Percentiles rank a stretch among this genome's conserved stretches.
These are phyloP conservation scores for Loxodonta africana DNA, from an alignment of 2,113 vertebrate genomes.

Conservation along the genomic window DNA sequence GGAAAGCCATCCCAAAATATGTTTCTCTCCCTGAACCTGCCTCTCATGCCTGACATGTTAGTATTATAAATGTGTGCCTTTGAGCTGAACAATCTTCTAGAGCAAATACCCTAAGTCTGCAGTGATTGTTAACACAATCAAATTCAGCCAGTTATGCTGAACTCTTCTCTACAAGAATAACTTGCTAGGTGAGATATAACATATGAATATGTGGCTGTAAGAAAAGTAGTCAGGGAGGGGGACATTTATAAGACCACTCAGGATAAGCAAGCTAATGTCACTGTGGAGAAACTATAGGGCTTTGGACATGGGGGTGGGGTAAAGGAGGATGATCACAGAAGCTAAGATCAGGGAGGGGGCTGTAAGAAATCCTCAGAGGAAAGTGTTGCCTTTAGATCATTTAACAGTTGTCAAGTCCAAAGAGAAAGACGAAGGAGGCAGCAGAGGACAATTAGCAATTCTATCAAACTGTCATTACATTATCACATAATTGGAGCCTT, in stretches of 20 bases:
- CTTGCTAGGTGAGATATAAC: not conserved
- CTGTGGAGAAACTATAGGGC: fast-evolving
- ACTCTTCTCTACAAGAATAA: not conserved
- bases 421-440: not conserved
- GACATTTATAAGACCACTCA: fast-evolving
- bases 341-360: no score
- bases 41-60: not conserved
- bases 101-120: not conserved
- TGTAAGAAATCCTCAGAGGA: no score
- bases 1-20: fast-evolving
- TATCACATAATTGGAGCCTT: fast-evolving
- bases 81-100: not conserved
- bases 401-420: no score
- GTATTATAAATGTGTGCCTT: fast-evolving
- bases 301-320: no score
- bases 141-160: not conserved
- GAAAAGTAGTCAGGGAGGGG: no score
- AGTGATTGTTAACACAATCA: not conserved
- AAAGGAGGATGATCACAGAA: not conserved
- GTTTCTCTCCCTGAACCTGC: not conserved
- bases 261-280: not conserved
- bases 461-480: fast-evolving
- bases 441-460: not conserved
- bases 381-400: not conserved
- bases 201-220: fast-evolving